Percentiles rank a stretch among this genome's conserved stretches.
Evolutionary conservation across 1,140 invertebrate genomes (phyloP).

Genomic region (Argopecten irradians): DNA sequence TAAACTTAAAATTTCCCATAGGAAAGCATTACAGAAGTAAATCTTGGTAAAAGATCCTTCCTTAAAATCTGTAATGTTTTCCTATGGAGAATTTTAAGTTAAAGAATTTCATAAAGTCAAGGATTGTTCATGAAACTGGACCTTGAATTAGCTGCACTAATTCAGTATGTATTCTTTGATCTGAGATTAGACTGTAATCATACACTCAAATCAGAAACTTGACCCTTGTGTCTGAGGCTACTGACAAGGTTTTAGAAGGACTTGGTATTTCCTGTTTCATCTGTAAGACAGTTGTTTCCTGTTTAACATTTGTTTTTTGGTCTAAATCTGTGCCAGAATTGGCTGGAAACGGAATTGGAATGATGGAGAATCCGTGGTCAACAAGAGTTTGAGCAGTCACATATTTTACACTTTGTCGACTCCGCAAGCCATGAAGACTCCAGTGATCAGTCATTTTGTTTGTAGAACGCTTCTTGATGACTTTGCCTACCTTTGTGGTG

Average conservation of each 20-base stretch:
- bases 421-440: not conserved
- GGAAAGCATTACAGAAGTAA: no score
- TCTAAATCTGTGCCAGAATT: not conserved
- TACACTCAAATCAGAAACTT: not conserved
- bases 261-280: not conserved
- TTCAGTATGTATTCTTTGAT: no score
- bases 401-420: not conserved
- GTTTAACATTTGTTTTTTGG: not conserved
- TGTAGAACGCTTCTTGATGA: not conserved
- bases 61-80: no score
- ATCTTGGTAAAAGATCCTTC: no score
- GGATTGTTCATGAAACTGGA: no score
- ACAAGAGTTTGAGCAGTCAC: not conserved
- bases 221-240: not conserved
- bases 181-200: no score
- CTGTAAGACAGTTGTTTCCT: not conserved
- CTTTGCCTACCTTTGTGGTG: not conserved
- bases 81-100: no score
- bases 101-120: no score
- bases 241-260: not conserved
- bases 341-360: not conserved
- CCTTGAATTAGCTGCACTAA: no score
- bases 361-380: not conserved
- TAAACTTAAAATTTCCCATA: no score
- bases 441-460: slow-evolving; percentile 13